A percentile compares a stretch with the other conserved stretches of the same genome.
Evolutionary conservation across 2,113 vertebrate genomes (phyloP).

Genomic region (Tyto alba): DNA sequence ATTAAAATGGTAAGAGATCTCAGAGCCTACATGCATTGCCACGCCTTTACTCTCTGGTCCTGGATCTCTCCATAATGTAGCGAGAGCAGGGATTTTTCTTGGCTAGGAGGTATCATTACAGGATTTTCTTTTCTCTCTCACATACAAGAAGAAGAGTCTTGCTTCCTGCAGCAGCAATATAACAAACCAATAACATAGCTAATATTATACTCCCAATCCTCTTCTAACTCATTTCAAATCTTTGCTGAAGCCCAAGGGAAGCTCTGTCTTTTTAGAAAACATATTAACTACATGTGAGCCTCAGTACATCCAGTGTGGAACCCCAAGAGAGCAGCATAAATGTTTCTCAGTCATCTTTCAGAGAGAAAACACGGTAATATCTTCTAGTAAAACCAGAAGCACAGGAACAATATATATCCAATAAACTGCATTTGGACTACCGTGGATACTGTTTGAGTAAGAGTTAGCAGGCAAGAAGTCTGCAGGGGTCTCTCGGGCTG

Average conservation of each 20-base stretch:
- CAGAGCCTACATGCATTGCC: not conserved
- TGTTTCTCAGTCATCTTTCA: not conserved
- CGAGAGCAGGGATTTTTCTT: not conserved
- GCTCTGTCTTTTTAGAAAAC: not conserved
- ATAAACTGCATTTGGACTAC: not conserved
- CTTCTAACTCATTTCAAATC: not conserved
- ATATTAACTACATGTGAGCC: not conserved
- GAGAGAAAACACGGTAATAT: not conserved
- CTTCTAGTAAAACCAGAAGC: not conserved
- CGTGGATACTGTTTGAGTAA: not conserved
- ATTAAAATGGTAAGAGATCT: not conserved
- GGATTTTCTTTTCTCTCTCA: not conserved
- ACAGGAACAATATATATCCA: not conserved
- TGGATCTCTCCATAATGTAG: rapidly evolving
- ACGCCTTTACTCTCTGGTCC: not conserved
- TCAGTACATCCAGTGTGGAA: not conserved
- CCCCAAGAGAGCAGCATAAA: not conserved
- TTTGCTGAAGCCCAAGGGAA: not conserved
- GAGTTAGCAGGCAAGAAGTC: not conserved
- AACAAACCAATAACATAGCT: not conserved
- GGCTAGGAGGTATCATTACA: not conserved
- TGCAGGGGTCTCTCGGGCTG: not conserved
- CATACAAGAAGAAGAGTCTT: not conserved
- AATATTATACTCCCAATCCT: not conserved
- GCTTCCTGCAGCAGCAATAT: not conserved